Base-by-base conservation (phyloP, 2,113 vertebrate genomes). In the Drymodes brunneopygia region DNA sequence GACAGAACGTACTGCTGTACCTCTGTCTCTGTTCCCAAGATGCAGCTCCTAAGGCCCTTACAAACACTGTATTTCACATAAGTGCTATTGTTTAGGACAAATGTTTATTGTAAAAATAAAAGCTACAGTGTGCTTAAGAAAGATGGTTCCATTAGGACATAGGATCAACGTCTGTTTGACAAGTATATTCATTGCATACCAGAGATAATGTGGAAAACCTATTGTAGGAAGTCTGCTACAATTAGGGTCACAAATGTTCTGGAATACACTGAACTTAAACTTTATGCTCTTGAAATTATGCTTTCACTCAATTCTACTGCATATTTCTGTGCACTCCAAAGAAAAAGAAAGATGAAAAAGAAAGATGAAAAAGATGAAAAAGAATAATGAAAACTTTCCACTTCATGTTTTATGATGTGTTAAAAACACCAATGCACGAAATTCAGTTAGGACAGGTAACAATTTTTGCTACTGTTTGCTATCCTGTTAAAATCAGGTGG, bases 1-100 rank as follows among this genome's bases (percentile, higher is more conserved):
- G 86, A 75, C 81, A 70, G 58, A 69, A 89, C 29, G 36, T 24
- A 65, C 16, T 69, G 16, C 61, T 15, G 14, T 79, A 89, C 20
- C 56, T 35, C 15, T 77, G 17, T 18, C 35, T 72, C 53, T 33
- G 17, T 79, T 95, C 70, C 73, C 40, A 71, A 85, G 86, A 81
- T 5, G 4, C 62, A 81, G 58, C 35, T 91, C 38, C 81, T 85
- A 96, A 94, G 85, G 90, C 71, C 85, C 47, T 80, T 88, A 53
- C 44, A 91, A 82, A 92, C n/a, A 73, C 33, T 65, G 16, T 69
- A 61, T 92, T 87, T 79, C 91, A 87, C 9, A 25, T 64, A 72
- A 89, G 78, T 94, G 94, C 50, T 96, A 87, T 95, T 92, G 89
- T 94, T 92, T 94, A 95, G 57, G 36, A 61, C n/a, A 72, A 78